Conservation (phyloP, 2,888 invertebrate species). For the Drosophila neotestacea region DNA sequence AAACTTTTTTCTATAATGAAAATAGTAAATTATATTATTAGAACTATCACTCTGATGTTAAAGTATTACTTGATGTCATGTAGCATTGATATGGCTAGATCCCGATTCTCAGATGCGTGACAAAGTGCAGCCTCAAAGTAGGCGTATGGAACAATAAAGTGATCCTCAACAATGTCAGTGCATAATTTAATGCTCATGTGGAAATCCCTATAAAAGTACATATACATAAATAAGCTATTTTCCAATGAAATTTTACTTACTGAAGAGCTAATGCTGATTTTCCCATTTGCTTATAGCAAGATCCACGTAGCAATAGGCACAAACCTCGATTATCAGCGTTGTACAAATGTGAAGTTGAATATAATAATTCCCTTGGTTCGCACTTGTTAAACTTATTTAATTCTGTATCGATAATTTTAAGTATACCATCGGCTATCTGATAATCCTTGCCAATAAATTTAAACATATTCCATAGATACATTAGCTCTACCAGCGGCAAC, state of each 20-base stretch:
- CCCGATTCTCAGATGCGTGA: constrained; percentile 89
- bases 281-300: constrained; percentile 92
- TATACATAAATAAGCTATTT: background rate
- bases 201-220: constrained; percentile 59
- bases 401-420: constrained; percentile 88
- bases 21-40: constrained; percentile 17
- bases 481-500: constrained; percentile 94
- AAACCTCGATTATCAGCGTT: constrained; percentile 91
- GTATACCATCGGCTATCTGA: constrained; percentile 87
- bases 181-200: constrained; percentile 86
- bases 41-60: background rate
- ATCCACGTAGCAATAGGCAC: constrained; percentile 92
- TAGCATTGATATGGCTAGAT: constrained; percentile 89
- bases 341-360: constrained; percentile 76
- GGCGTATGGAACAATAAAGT: constrained; percentile 94
- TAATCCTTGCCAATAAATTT: constrained; percentile 91
- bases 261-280: constrained; percentile 92
- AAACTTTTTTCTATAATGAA: constrained; percentile 90
- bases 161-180: constrained; percentile 90
- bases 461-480: constrained; percentile 97
- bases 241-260: constrained; percentile 84
- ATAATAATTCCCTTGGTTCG: background rate
- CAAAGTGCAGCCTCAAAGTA: constrained; percentile 94
- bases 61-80: constrained; percentile 92
- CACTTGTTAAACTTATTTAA: constrained; percentile 67